These are phyloP conservation scores for Paramormyrops hopkinsi DNA, from an alignment of 2,797 vertebrate genomes.

Conservation along the genomic window DNA sequence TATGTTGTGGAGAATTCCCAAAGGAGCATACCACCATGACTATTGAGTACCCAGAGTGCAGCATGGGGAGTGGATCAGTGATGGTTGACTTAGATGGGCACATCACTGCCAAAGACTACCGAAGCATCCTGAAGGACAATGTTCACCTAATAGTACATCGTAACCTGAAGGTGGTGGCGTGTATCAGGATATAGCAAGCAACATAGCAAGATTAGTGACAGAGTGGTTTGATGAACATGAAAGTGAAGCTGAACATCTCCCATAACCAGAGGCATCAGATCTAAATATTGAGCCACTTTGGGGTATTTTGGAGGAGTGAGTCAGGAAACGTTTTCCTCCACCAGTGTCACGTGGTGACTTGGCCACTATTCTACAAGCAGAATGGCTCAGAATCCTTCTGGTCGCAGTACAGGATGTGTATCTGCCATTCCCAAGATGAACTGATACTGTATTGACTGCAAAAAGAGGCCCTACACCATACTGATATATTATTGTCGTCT, in stretches of 20 bases:
- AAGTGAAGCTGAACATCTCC: neutral
- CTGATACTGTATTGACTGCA: neutral
- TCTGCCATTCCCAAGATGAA: neutral
- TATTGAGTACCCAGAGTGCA: neutral
- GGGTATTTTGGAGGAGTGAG: neutral
- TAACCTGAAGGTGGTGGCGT: neutral
- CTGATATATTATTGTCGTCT: neutral
- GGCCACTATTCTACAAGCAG: neutral
- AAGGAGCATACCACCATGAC: neutral
- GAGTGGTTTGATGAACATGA: neutral
- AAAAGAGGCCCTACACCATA: neutral
- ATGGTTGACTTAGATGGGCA: neutral
- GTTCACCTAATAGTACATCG: neutral
- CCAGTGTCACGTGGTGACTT: neutral
- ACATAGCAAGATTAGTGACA: neutral
- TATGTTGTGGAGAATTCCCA: neutral
- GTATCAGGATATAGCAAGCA: too few species aligned
- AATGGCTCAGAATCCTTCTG: neutral
- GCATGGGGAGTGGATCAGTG: neutral
- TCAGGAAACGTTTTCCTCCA: neutral
- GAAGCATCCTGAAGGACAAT: neutral
- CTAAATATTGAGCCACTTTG: neutral
- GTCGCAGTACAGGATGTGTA: neutral
- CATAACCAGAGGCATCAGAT: neutral
- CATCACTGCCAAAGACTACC: neutral